phyloP scores from a whole-genome alignment of 2,888 invertebrate genomes.

The Ectemnius continuus region DNA sequence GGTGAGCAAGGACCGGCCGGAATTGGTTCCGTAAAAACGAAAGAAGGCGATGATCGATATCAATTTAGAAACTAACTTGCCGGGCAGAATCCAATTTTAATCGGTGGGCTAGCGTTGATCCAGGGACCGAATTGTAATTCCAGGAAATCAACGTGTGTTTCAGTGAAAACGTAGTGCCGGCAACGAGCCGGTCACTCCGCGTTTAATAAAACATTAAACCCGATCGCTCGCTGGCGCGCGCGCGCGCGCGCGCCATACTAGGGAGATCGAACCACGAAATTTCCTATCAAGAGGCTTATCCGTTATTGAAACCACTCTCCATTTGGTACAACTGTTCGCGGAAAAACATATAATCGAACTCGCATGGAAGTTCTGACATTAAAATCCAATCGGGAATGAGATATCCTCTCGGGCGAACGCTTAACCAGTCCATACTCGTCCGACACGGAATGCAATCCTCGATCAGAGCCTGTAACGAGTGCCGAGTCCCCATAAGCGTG shows the following conservation, averaged over 20 bases:
- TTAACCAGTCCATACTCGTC: slow-evolving; percentile 36
- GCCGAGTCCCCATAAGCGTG: slow-evolving; percentile 46
- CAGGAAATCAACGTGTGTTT: not conserved
- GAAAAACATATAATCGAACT: slow-evolving; percentile 22
- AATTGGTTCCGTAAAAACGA: not conserved
- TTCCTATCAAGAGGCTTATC: slow-evolving; percentile 34
- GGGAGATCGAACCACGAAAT: slow-evolving; percentile 9
- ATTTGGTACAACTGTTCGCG: slow-evolving; percentile 16
- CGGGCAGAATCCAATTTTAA: not conserved
- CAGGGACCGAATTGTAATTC: slow-evolving; percentile 19
- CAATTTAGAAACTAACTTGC: slow-evolving; percentile 2
- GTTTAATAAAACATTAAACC: slow-evolving; percentile 47
- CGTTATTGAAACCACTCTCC: slow-evolving; percentile 42
- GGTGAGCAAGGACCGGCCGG: not conserved
- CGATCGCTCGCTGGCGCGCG: too few relatives aligned
- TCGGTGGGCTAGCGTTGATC: not conserved
- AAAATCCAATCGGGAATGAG: slow-evolving; percentile 40
- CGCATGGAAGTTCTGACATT: slow-evolving; percentile 31
- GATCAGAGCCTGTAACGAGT: slow-evolving; percentile 39
- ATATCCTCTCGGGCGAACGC: slow-evolving; percentile 33
- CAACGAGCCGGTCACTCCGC: slow-evolving; percentile 30
- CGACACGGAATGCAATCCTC: slow-evolving; percentile 34
- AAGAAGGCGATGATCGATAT: not conserved
- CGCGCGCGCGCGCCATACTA: not conserved
- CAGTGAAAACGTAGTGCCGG: not conserved